Conservation (phyloP, 2,797 vertebrate species). For the Anolis apletophallus region DNA sequence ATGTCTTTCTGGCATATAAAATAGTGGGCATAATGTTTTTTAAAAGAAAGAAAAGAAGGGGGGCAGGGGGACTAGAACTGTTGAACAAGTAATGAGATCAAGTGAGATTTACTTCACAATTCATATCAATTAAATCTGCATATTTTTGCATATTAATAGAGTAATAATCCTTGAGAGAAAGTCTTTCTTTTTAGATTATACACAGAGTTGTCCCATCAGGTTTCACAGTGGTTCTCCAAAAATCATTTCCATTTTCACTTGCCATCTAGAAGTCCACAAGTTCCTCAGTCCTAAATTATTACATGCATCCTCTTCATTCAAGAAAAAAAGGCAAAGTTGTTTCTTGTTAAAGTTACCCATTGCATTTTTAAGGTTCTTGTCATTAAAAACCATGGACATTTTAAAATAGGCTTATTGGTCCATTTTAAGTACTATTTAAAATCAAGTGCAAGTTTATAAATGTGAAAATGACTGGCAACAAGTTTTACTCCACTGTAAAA, state of each 20-base stretch:
- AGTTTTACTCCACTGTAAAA: neutral
- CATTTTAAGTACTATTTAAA: neutral
- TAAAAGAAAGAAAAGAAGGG: conserved; percentile 2
- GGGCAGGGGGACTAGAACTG: neutral
- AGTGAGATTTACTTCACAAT: neutral
- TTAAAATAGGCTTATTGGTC: neutral
- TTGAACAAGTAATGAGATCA: neutral
- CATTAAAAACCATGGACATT: neutral
- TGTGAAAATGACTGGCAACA: neutral
- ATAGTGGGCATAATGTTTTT: neutral
- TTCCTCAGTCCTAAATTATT: neutral
- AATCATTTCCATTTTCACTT: neutral
- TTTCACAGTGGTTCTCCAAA: neutral
- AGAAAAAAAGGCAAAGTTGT: neutral
- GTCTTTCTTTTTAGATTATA: neutral
- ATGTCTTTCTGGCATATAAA: neutral
- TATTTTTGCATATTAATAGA: neutral
- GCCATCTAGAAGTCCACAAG: neutral
- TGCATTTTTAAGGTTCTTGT: neutral
- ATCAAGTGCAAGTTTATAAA: neutral
- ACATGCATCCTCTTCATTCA: neutral
- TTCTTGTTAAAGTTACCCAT: neutral
- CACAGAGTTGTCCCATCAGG: neutral
- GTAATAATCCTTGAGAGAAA: neutral
- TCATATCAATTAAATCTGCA: neutral